These are phyloP conservation scores for Scomber scombrus DNA, from an alignment of 2,113 vertebrate species.

Conservation along the genomic window DNA sequence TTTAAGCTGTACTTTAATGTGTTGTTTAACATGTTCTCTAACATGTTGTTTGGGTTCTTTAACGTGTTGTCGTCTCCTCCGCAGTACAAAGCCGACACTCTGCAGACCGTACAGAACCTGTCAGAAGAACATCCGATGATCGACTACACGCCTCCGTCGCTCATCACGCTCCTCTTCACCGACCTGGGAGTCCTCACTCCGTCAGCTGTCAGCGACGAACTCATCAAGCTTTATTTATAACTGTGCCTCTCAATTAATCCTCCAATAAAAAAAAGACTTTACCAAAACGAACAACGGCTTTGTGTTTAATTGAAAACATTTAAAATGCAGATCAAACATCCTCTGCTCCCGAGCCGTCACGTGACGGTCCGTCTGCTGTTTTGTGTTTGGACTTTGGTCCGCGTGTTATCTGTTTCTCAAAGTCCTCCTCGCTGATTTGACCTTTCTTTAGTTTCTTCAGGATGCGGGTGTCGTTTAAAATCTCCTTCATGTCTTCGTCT, in stretches of 20 bases:
- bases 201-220: constrained; percentile 96
- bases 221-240: constrained; percentile 98
- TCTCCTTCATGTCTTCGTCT: constrained; percentile 92
- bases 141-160: constrained; percentile 95
- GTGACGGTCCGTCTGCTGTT: neutral
- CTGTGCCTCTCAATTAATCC: neutral
- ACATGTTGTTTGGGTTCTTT: neutral
- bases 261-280: constrained; percentile 44
- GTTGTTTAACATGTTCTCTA: too few relatives aligned
- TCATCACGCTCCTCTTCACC: constrained; percentile 96
- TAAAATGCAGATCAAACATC: neutral
- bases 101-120: constrained; percentile 87
- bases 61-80: neutral
- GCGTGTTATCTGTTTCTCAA: constrained; percentile 88
- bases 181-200: constrained; percentile 97
- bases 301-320: neutral
- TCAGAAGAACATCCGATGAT: constrained; percentile 93
- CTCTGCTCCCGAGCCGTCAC: neutral
- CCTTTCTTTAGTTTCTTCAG: constrained; percentile 94
- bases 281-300: neutral
- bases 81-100: constrained; percentile 95
- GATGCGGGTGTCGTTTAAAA: constrained; percentile 92
- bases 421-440: constrained; percentile 93
- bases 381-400: constrained; percentile 15
- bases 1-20: too few relatives aligned